Percentiles rank a stretch among this genome's conserved stretches.
These are phyloP conservation scores for Hirtodrosophila trivittata DNA, from an alignment of 2,888 invertebrate species.

Conservation along the genomic window DNA sequence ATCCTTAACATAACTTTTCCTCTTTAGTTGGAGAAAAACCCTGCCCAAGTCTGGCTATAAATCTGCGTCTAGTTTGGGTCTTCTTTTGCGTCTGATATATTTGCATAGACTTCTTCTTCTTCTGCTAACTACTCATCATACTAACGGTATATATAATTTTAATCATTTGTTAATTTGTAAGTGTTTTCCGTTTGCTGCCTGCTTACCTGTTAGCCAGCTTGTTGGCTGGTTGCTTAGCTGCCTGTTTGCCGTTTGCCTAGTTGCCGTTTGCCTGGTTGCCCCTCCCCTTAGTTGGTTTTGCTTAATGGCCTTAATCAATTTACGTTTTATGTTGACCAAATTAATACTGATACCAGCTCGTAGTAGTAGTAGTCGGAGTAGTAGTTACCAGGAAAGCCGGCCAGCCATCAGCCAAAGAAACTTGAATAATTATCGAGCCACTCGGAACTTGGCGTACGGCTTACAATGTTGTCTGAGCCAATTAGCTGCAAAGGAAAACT, in stretches of 20 bases:
- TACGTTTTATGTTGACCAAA: constrained; percentile 62
- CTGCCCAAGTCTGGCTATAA: too few relatives aligned
- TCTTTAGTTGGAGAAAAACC: too few relatives aligned
- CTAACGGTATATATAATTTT: constrained; percentile 62
- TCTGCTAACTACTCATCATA: neutral
- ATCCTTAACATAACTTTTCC: too few relatives aligned
- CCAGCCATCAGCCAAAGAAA: constrained; percentile 9
- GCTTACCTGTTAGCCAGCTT: too few relatives aligned
- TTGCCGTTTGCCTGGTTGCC: neutral
- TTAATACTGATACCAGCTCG: constrained; percentile 55
- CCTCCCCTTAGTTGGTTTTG: constrained; percentile 17
- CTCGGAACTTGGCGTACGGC: constrained; percentile 13
- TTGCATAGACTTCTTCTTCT: too few relatives aligned
- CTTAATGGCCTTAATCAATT: constrained; percentile 71
- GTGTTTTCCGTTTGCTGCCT: constrained; percentile 25
- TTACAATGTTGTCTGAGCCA: constrained; percentile 49
- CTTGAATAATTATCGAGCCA: constrained; percentile 15
- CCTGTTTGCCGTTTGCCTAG: neutral
- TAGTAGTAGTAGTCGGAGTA: too few relatives aligned
- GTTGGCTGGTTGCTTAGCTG: neutral
- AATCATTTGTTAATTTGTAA: constrained; percentile 60
- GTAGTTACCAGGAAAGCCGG: constrained; percentile 15
- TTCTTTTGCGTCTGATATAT: too few relatives aligned
- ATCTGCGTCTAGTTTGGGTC: too few relatives aligned
- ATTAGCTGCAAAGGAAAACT: constrained; percentile 42